A percentile compares a stretch with the other conserved stretches of the same genome.
Evolutionary conservation across 2,888 invertebrate genomes (phyloP).

Genomic region (Chrysina gloriosa): DNA sequence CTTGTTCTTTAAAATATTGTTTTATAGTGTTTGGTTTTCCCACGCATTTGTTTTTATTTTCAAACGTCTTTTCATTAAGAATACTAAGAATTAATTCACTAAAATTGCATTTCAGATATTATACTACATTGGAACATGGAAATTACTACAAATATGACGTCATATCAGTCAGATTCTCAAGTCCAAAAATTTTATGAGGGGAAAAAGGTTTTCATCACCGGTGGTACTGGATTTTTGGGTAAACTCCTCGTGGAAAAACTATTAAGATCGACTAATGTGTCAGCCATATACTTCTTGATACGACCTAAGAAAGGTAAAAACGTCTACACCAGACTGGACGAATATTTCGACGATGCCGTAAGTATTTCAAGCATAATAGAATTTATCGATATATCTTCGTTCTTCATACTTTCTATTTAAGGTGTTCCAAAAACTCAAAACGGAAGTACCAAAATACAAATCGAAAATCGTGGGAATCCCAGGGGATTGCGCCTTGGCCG

Average conservation of each 20-base stretch:
- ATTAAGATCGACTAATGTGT: conserved; percentile 63
- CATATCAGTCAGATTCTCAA: conserved; percentile 48
- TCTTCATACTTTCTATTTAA: no score
- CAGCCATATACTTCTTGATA: conserved; percentile 68
- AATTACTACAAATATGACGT: neutral
- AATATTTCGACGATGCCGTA: conserved; percentile 75
- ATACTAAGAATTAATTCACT: no score
- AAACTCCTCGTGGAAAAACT: conserved; percentile 72
- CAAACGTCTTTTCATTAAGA: no score
- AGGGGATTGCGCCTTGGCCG: conserved; percentile 76
- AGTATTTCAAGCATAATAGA: no score
- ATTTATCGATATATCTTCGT: no score
- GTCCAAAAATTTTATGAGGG: conserved; percentile 62
- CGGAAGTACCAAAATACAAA: conserved; percentile 70
- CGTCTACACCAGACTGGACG: conserved; percentile 73
- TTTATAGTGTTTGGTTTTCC: no score
- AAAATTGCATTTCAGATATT: no score
- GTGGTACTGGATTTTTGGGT: conserved; percentile 70
- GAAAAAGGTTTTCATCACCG: conserved; percentile 63
- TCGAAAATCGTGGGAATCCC: conserved; percentile 76
- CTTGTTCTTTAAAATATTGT: no score
- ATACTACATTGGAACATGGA: neutral
- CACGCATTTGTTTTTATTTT: no score
- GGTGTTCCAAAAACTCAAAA: conserved; percentile 69
- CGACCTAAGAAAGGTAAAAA: conserved; percentile 73